Conservation (phyloP, 2,113 vertebrate genomes). For the Odontophorus gujanensis region DNA sequence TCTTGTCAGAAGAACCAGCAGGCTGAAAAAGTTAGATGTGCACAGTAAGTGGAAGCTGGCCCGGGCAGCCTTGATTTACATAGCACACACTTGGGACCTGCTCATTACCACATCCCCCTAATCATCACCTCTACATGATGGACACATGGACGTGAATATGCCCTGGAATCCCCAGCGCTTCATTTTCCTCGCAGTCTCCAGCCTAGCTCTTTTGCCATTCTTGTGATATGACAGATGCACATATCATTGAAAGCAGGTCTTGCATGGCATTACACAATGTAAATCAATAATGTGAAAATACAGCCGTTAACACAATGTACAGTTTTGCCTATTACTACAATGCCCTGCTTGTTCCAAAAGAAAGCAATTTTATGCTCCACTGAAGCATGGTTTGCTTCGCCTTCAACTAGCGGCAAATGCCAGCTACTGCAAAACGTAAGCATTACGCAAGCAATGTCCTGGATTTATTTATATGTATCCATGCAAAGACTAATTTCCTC, state of each 20-base stretch:
- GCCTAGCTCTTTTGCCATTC: not conserved
- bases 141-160: not conserved
- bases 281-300: conserved; percentile 62
- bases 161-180: not conserved
- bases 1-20: conserved; percentile 55
- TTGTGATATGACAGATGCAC: conserved; percentile 55
- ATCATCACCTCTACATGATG: conserved; percentile 47
- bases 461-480: conserved; percentile 41
- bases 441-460: conserved; percentile 47
- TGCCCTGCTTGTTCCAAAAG: conserved; percentile 62
- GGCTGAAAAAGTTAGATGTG: conserved; percentile 51
- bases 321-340: conserved; percentile 68
- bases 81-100: conserved; percentile 37
- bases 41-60: conserved; percentile 17
- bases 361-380: conserved; percentile 73
- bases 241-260: conserved; percentile 38
- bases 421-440: conserved; percentile 62
- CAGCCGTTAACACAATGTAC: conserved; percentile 67
- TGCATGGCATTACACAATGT: conserved; percentile 55
- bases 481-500: conserved; percentile 60
- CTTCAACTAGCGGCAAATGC: conserved; percentile 68
- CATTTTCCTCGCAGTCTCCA: not conserved
- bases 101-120: conserved; percentile 70
- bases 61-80: conserved; percentile 52
- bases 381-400: conserved; percentile 66